Evolutionary conservation across 2,888 invertebrate genomes (phyloP), one percentile per base, ranked within the genome.

Genomic region (Hyposoter dolosus): DNA sequence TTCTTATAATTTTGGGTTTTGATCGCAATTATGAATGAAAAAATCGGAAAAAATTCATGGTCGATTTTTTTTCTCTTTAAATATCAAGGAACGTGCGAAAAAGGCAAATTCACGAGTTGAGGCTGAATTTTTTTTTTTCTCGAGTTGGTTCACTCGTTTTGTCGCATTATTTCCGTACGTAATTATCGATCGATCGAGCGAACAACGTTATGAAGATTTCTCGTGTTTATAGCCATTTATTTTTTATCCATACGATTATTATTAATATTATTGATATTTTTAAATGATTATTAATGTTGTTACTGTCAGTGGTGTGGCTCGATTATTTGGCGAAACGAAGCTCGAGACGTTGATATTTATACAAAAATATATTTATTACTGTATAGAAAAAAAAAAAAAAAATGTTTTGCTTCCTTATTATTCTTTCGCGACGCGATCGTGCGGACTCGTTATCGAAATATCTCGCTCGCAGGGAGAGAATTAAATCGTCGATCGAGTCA

Each of bases 161-260:
- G 68, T 76, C 72, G 76, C 68, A 81, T 77, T 65, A 71, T 10
- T 23, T 19, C 17, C 10, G 56, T 60, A 32, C 28, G 40, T 84
- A 65, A 50, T 66, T 69, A 69, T 71, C 66, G 71, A 65, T 71
- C 66, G 56, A 65, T 76, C 71, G 60, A 65, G 32, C 63, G 47
- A 56, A 56, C 60, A 79, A 83, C 83, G 40, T 79, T 79, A 28
- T 77, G 63, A 47, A 78, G 50, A 74, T 85, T 85, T 75, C 74
- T 35, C 78, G 77, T 82, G 63, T 78, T 75, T 68, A 78, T 82
- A 82, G 82, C 74, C 79, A 71, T 76, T 76, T 53, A 66, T 82
- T 80, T 79, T 74, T 80, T 78, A 68, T 68, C 45, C n/a, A 75
- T 72, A 75, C 75, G 75, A 66, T 77, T 50, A 43, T 84, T 56